Evolutionary conservation across 2,888 invertebrate genomes (phyloP), one percentile per base, ranked within the genome.

Genomic region (Drosophila ustulata): DNA sequence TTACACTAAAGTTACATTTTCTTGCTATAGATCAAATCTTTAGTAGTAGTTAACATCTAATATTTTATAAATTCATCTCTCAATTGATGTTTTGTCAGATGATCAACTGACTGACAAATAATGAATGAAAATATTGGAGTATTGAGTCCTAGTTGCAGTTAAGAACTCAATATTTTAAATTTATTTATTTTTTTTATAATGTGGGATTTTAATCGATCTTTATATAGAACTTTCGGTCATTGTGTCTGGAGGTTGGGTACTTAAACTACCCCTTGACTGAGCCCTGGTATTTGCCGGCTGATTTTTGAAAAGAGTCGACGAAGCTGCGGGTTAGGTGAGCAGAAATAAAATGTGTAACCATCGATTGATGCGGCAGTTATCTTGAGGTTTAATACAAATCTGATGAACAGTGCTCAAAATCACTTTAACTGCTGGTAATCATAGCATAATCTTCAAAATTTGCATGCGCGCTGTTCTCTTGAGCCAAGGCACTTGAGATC

Each of bases 381-480:
- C 56, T 52, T 11, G 1, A 57, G 43, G 58, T 45, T 50, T 26
- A 47, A 50, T 43, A 43, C 56, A 52, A 39, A 50, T 9, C 18
- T 9, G 52, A 46, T 45, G 7, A 30, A 45, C 13, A 57, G 28
- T 34, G 39, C 66, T 70, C 53, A 66, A 71, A 79, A 85, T 78
- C 73, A 88, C 75, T 76, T 88, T 88, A 90, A 88, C 87, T 80
- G 84, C 89, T 80, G 80, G 86, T 90, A 90, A 90, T 90, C 90
- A 87, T 79, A 80, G 84, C 82, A 80, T 90, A 90, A 90, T 90
- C 90, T 90, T 83, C 64, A 69, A 90, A 90, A 90, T 90, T 90
- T 90, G 90, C 90, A 90, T 90, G 86, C 82, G 76, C 81, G 75
- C 77, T 77, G 71, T 77, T 37, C n/a, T 37, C 37, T 77, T 66